Conservation (phyloP, 1,140 invertebrate genomes). For the Drosophila littoralis region DNA sequence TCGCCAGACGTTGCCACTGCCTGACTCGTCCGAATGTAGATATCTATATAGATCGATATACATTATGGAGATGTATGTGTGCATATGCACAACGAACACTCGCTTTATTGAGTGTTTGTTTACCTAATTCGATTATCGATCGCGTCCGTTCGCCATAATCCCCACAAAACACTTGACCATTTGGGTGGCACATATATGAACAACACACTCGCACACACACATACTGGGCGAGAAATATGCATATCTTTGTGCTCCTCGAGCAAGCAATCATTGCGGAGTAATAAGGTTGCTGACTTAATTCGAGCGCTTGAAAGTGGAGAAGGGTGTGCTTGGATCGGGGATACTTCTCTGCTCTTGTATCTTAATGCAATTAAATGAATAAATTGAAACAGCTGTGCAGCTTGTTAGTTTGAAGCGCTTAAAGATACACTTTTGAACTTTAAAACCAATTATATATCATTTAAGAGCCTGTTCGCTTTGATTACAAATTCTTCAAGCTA, state of each 20-base stretch:
- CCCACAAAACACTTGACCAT: conserved; percentile 74
- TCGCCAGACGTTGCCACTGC: conserved; percentile 25
- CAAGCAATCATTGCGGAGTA: conserved; percentile 45
- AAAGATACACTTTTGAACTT: neutral
- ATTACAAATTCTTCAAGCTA: neutral
- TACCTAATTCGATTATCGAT: conserved; percentile 82
- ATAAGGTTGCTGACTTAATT: conserved; percentile 58
- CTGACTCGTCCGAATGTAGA: conserved; percentile 50
- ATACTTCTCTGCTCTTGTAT: conserved; percentile 17
- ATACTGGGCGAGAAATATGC: conserved; percentile 12
- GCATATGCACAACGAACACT: conserved; percentile 79
- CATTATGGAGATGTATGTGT: conserved; percentile 18
- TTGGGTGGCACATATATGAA: conserved; percentile 67
- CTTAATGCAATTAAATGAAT: conserved; percentile 30
- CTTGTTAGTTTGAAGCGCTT: neutral
- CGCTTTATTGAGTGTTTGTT: conserved; percentile 79
- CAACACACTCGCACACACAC: conserved; percentile 20
- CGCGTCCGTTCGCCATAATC: conserved; percentile 81
- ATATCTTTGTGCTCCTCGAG: conserved; percentile 22
- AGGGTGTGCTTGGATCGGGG: conserved; percentile 21
- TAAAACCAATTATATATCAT: neutral
- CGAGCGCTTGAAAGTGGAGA: conserved; percentile 38
- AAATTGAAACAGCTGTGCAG: conserved; percentile 23
- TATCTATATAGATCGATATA: conserved; percentile 15
- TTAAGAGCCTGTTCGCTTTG: neutral